A percentile compares a stretch with the other conserved stretches of the same genome.
These are phyloP conservation scores for Drosophila recens DNA, from an alignment of 2,888 invertebrate species.

Conservation along the genomic window DNA sequence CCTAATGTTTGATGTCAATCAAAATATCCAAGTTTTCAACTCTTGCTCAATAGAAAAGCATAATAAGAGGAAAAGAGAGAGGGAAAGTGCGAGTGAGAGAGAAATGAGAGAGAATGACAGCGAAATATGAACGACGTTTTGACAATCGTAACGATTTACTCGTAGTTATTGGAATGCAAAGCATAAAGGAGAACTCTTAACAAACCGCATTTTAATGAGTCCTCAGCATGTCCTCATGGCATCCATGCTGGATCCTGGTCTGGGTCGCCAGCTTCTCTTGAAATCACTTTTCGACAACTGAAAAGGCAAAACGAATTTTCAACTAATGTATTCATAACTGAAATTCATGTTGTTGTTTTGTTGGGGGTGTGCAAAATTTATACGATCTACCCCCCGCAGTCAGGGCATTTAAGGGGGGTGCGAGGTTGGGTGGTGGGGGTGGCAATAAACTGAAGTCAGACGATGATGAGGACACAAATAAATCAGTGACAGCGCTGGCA, in stretches of 20 bases:
- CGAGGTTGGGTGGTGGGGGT: slow-evolving; percentile 7
- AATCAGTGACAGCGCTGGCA: slow-evolving; percentile 70
- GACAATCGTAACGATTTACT: slow-evolving; percentile 71
- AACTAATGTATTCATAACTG: slow-evolving; percentile 83
- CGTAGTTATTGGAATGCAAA: slow-evolving; percentile 49
- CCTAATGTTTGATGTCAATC: slow-evolving; percentile 82
- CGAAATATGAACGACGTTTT: slow-evolving; percentile 65
- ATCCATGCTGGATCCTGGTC: background rate
- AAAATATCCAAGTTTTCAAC: slow-evolving; percentile 71
- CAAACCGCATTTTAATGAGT: slow-evolving; percentile 53
- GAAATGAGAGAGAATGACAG: slow-evolving; percentile 33
- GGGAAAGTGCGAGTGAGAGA: background rate
- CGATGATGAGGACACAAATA: slow-evolving; percentile 42
- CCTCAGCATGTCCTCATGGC: slow-evolving; percentile 29
- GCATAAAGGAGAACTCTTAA: slow-evolving; percentile 48
- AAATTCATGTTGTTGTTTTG: slow-evolving; percentile 32
- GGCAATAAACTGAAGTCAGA: slow-evolving; percentile 15
- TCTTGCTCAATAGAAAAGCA: slow-evolving; percentile 48
- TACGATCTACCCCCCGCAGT: slow-evolving; percentile 31
- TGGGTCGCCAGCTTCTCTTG: slow-evolving; percentile 17
- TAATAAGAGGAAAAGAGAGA: background rate
- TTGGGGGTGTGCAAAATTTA: slow-evolving; percentile 27
- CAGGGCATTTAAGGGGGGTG: background rate
- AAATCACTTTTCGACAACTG: slow-evolving; percentile 65
- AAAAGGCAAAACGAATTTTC: slow-evolving; percentile 69